These are phyloP conservation scores for Dolichotis patagonum DNA, from an alignment of 2,113 vertebrate species.

Conservation along the genomic window DNA sequence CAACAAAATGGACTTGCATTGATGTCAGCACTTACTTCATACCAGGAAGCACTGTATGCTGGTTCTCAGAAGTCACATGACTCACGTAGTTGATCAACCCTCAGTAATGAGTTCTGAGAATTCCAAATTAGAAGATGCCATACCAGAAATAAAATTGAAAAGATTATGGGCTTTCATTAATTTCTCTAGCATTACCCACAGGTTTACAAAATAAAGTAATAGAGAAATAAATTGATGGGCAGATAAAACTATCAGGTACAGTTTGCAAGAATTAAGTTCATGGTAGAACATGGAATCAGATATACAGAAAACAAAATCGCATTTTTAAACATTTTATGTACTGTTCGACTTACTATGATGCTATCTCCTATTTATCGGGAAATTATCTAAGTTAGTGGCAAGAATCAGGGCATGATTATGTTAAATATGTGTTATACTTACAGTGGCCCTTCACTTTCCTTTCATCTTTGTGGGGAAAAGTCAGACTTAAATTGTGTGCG, in stretches of 20 bases:
- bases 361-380: neutral
- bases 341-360: neutral
- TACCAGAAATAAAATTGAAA: slow-evolving; percentile 14
- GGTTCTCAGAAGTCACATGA: slow-evolving; percentile 72
- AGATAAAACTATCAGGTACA: neutral
- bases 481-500: neutral
- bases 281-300: neutral
- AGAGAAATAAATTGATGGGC: neutral
- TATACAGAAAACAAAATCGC: neutral
- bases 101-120: slow-evolving; percentile 67
- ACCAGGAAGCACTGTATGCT: slow-evolving; percentile 25
- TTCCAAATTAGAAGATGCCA: slow-evolving; percentile 13
- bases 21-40: slow-evolving; percentile 37
- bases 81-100: slow-evolving; percentile 8
- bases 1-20: slow-evolving; percentile 27
- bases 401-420: neutral
- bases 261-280: neutral
- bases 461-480: neutral
- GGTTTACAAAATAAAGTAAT: neutral
- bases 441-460: neutral
- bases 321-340: neutral
- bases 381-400: neutral
- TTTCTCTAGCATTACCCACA: neutral
- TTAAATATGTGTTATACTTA: neutral
- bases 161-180: neutral